These are phyloP conservation scores for Aurelia aurita complex sp. Pacific DNA, from an alignment of 30 jellyfish, hydroid and myxozoan species.

Conservation along the genomic window DNA sequence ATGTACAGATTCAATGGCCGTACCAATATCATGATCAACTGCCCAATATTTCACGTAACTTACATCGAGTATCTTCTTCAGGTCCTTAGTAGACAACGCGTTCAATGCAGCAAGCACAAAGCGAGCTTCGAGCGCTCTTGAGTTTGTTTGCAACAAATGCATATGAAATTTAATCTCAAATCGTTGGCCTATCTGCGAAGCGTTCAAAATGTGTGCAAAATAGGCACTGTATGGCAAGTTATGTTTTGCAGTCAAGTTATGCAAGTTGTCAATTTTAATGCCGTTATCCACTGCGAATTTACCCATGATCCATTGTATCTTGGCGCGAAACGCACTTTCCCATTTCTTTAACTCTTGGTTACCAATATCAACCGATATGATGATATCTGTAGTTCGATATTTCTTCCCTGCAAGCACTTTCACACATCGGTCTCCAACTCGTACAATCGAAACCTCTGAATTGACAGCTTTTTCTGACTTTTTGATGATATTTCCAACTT, in stretches of 20 bases:
- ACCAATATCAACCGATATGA: slow-evolving; percentile 21
- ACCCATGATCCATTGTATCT: slow-evolving; percentile 74
- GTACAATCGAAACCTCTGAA: slow-evolving; percentile 25
- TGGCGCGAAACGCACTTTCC: slow-evolving; percentile 41
- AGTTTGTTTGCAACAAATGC: slow-evolving; percentile 65
- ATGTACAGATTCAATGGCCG: slow-evolving; percentile 20
- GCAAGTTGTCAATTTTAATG: slow-evolving; percentile 50
- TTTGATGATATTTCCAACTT: slow-evolving; percentile 60
- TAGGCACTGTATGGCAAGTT: slow-evolving; percentile 77
- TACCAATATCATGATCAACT: slow-evolving; percentile 46
- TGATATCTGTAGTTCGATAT: slow-evolving; percentile 41
- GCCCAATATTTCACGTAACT: slow-evolving; percentile 51
- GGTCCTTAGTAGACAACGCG: slow-evolving; percentile 16
- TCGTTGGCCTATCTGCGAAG: slow-evolving; percentile 17
- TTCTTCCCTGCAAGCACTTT: slow-evolving; percentile 71
- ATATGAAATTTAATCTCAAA: slow-evolving; percentile 56
- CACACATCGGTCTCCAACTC: slow-evolving; percentile 66
- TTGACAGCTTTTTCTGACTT: slow-evolving; percentile 51
- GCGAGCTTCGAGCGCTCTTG: slow-evolving; percentile 77
- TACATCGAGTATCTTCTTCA: slow-evolving; percentile 37
- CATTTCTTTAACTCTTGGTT: slow-evolving; percentile 19
- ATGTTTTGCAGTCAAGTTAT: slow-evolving; percentile 40
- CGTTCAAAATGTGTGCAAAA: slow-evolving; percentile 53
- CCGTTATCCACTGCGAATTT: slow-evolving; percentile 64
- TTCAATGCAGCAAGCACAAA: slow-evolving; percentile 54